A percentile compares a stretch with the other conserved stretches of the same genome.
These are phyloP conservation scores for Budorcas taxicolor DNA, from an alignment of 2,113 vertebrate genomes.

Conservation along the genomic window DNA sequence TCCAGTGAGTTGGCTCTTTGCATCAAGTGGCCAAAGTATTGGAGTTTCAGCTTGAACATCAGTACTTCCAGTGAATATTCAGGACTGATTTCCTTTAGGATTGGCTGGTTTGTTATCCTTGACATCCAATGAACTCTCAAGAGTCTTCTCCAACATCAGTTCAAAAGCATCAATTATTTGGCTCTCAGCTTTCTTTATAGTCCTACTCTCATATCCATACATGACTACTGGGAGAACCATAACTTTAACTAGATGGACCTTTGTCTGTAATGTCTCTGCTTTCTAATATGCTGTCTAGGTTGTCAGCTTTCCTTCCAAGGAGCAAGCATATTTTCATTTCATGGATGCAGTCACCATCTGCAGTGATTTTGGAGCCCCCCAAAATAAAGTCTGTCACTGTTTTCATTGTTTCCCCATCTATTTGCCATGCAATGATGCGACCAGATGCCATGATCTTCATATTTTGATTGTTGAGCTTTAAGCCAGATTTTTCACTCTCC, in stretches of 20 bases:
- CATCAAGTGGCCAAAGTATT: not conserved
- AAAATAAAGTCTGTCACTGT: not conserved
- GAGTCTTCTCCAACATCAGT: not conserved
- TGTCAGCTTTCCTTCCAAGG: not conserved
- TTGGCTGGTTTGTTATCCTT: not conserved
- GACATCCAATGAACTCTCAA: not conserved
- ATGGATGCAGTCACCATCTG: not conserved
- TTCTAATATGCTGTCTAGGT: not conserved
- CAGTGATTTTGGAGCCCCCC: not conserved
- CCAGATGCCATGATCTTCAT: rapidly evolving
- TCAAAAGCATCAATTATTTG: not conserved
- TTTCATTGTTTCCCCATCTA: not conserved
- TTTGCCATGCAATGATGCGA: not conserved
- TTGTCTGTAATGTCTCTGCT: not conserved
- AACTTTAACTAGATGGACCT: not conserved
- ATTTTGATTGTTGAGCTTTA: not conserved
- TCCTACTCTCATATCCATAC: not conserved
- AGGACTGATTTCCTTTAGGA: not conserved
- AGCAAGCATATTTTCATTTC: not conserved
- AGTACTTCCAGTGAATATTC: not conserved
- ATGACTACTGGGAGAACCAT: not conserved
- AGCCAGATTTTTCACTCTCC: not conserved
- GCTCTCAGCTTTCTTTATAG: not conserved
- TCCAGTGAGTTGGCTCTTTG: not conserved
- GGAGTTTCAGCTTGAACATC: not conserved